Percentiles rank a stretch among this genome's conserved stretches.
Evolutionary conservation across 2,888 invertebrate species (phyloP).

Genomic region (Pollenia angustigena): DNA sequence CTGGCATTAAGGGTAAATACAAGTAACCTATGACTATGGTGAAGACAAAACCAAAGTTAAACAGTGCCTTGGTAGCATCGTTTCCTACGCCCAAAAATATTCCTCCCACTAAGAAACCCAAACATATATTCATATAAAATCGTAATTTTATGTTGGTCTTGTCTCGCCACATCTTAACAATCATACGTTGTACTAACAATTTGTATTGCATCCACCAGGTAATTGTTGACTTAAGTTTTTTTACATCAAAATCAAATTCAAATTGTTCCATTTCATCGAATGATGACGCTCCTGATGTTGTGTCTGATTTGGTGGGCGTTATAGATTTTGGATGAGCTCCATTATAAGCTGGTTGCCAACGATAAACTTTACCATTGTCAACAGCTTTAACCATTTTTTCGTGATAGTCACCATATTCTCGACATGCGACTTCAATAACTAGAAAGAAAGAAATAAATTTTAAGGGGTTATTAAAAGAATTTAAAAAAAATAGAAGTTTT

Average conservation of each 20-base stretch:
- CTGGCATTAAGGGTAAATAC: conserved; percentile 93
- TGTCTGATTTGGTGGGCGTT: conserved; percentile 79
- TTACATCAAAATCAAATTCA: conserved; percentile 84
- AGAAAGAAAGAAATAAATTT: conserved; percentile 74
- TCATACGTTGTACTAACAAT: conserved; percentile 88
- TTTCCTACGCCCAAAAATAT: conserved; percentile 90
- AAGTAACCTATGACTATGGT: conserved; percentile 91
- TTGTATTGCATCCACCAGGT: conserved; percentile 88
- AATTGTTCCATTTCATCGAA: conserved; percentile 80
- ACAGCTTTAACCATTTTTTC: conserved; percentile 89
- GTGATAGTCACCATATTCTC: conserved; percentile 90
- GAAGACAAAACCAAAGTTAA: conserved; percentile 93
- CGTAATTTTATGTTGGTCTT: conserved; percentile 90
- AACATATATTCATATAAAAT: conserved; percentile 87
- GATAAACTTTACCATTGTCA: conserved; percentile 87
- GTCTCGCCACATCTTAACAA: conserved; percentile 90
- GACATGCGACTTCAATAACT: conserved; percentile 93
- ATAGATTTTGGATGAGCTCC: conserved; percentile 64
- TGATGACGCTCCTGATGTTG: conserved; percentile 80
- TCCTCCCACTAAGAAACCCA: conserved; percentile 89
- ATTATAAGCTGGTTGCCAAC: conserved; percentile 84
- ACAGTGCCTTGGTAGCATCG: conserved; percentile 92
- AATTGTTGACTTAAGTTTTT: conserved; percentile 86
- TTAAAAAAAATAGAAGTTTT: too few relatives aligned
- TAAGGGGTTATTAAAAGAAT: conserved; percentile 2